These are phyloP conservation scores for Terrapene triunguis DNA, from an alignment of 2,113 vertebrate genomes.

Conservation along the genomic window DNA sequence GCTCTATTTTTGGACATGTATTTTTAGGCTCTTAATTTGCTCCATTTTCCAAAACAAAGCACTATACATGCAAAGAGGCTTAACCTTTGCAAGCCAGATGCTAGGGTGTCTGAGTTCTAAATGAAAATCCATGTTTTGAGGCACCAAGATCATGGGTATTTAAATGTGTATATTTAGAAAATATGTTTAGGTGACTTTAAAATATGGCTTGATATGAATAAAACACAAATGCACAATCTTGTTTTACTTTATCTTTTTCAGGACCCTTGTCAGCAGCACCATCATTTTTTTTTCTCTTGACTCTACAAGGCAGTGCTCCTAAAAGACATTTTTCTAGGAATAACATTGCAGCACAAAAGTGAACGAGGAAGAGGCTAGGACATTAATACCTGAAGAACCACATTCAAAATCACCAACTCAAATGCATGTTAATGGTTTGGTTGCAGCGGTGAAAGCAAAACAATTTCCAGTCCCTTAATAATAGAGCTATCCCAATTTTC, in stretches of 20 bases:
- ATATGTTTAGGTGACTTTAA: accelerated
- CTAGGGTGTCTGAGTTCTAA: accelerated
- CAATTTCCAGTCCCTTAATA: not conserved
- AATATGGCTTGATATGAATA: not conserved
- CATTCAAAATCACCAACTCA: not conserved
- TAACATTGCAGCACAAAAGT: accelerated
- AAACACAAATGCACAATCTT: not conserved
- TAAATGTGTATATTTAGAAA: accelerated
- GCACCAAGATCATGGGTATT: accelerated
- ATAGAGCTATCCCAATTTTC: accelerated
- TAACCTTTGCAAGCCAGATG: not conserved
- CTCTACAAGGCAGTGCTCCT: not conserved
- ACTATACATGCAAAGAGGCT: accelerated
- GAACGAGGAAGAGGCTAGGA: not conserved
- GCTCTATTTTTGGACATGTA: not conserved
- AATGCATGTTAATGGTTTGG: accelerated
- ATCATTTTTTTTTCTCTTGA: not conserved
- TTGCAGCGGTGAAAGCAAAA: not conserved
- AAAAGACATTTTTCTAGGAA: not conserved
- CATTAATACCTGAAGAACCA: not conserved
- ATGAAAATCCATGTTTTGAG: not conserved
- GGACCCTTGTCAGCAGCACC: not conserved
- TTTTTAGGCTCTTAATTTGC: accelerated
- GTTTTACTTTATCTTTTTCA: not conserved
- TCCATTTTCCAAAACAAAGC: not conserved